Conservation (phyloP, 1,140 invertebrate species). For the Drosophila santomea region DNA sequence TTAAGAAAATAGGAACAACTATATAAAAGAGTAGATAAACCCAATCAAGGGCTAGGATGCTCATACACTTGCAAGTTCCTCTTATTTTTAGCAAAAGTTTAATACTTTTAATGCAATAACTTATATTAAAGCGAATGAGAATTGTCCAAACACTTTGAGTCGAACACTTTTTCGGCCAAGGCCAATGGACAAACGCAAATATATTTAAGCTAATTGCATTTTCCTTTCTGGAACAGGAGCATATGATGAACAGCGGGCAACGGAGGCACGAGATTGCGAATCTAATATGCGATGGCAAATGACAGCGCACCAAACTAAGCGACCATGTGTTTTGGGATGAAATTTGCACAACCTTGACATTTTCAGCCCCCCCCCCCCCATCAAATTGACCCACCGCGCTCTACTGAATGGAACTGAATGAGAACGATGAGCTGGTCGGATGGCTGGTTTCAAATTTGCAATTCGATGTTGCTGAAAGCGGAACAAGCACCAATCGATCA, state of each 20-base stretch:
- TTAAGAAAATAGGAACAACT: not conserved
- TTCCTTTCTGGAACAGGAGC: conserved; percentile 12
- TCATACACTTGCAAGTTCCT: conserved; percentile 9
- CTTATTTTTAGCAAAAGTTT: conserved; percentile 53
- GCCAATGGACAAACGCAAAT: conserved; percentile 37
- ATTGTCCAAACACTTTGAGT: not conserved
- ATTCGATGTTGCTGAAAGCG: conserved; percentile 27
- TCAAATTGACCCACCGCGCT: conserved; percentile 21
- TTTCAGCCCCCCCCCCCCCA: conserved; percentile 12
- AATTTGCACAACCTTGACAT: conserved; percentile 62
- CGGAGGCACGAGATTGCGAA: conserved; percentile 21
- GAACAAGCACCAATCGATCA: conserved; percentile 59
- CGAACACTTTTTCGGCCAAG: conserved; percentile 7
- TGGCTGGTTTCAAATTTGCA: conserved; percentile 30
- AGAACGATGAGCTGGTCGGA: not conserved
- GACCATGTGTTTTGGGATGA: conserved; percentile 27
- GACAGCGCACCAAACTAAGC: conserved; percentile 24
- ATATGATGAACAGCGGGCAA: conserved; percentile 2
- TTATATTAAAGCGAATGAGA: conserved; percentile 12
- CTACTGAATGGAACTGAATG: not conserved
- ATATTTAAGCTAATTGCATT: conserved; percentile 70
- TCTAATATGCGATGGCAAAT: conserved; percentile 49
- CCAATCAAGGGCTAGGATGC: not conserved
- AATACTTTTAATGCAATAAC: conserved; percentile 27
- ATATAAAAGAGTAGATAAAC: not conserved